Conservation (phyloP, 2,888 invertebrate species). For the Drosophila buzzatii region DNA sequence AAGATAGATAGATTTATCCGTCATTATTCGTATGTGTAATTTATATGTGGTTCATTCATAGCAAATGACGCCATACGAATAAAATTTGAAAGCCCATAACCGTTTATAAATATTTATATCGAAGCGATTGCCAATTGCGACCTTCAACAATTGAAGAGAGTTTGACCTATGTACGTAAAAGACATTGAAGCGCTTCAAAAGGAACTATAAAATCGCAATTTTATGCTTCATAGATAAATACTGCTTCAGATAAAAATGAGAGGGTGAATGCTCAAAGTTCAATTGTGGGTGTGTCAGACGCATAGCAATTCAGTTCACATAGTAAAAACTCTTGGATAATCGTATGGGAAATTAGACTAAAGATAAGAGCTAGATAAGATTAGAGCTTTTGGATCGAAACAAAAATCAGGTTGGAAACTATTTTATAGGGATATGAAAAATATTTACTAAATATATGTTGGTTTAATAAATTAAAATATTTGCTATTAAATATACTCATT, state of each 20-base stretch:
- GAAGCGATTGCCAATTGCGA: conserved; percentile 22
- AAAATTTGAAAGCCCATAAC: conserved; percentile 45
- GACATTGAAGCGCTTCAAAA: neutral
- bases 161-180: conserved; percentile 36
- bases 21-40: conserved; percentile 18
- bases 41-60: conserved; percentile 35
- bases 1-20: conserved; percentile 28
- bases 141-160: conserved; percentile 49
- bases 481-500: neutral
- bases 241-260: conserved; percentile 20
- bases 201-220: neutral
- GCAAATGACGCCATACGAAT: conserved; percentile 45
- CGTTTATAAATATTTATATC: conserved; percentile 61
- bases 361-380: conserved; percentile 17
- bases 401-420: neutral
- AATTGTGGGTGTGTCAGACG: conserved; percentile 29
- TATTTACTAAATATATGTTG: neutral
- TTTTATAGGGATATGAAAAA: neutral
- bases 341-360: neutral
- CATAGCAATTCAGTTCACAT: neutral
- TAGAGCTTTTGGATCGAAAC: neutral
- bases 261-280: conserved; percentile 16
- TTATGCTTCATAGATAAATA: conserved; percentile 20
- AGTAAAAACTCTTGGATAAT: conserved; percentile 13
- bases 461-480: neutral